Percentiles rank a stretch among this genome's conserved stretches.
Conservation (phyloP, 2,797 vertebrate species). For the Dipus sagitta region DNA sequence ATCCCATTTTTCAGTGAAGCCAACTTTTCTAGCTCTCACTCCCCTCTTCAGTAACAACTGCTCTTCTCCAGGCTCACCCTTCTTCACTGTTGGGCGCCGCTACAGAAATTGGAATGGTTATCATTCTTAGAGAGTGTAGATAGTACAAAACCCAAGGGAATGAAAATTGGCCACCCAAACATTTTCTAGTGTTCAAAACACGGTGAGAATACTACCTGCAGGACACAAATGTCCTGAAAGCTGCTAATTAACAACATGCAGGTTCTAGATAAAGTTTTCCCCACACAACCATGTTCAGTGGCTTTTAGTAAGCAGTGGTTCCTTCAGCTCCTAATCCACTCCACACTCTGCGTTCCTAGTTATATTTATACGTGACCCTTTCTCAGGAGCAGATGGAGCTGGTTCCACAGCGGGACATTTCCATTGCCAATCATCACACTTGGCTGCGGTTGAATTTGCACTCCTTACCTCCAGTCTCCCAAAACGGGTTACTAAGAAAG, state of each 20-base stretch:
- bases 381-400: slow-evolving; percentile 49
- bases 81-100: background rate
- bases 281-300: background rate
- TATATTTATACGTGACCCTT: slow-evolving; percentile 12
- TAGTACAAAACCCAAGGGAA: background rate
- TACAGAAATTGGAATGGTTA: background rate
- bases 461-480: background rate
- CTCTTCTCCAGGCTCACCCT: background rate
- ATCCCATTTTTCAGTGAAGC: background rate
- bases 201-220: background rate
- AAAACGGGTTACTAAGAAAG: slow-evolving; percentile 18
- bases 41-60: background rate
- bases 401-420: slow-evolving; percentile 19
- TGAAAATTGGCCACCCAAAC: background rate
- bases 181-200: slow-evolving; percentile 39
- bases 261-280: slow-evolving; percentile 3
- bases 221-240: background rate
- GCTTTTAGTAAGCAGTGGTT: slow-evolving; percentile 18
- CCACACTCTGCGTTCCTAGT: slow-evolving; percentile 56
- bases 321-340: slow-evolving; percentile 16
- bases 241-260: slow-evolving; percentile 21
- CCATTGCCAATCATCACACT: slow-evolving; percentile 48
- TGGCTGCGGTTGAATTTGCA: background rate
- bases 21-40: background rate
- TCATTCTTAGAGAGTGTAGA: background rate